Percentiles rank a stretch among this genome's conserved stretches.
Conservation (phyloP, 1,140 invertebrate species). For the Aphis gossypii region DNA sequence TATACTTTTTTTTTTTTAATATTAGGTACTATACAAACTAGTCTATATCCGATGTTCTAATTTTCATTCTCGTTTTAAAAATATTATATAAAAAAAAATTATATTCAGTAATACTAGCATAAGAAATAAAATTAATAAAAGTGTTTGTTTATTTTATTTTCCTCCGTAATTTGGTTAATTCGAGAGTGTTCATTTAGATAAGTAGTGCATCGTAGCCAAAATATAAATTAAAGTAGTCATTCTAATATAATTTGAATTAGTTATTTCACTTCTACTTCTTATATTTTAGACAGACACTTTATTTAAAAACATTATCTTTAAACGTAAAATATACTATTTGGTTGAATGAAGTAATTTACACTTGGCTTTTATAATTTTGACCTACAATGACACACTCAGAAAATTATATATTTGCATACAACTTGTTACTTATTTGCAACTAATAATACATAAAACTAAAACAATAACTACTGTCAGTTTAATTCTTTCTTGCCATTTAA, state of each 20-base stretch:
- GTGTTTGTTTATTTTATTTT: not conserved
- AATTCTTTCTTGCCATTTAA: not conserved
- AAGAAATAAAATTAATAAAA: not conserved
- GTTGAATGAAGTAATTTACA: not conserved
- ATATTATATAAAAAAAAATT: not conserved
- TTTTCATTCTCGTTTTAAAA: not conserved
- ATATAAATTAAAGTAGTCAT: not conserved
- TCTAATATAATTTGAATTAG: slow-evolving; percentile 7
- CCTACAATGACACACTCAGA: not conserved
- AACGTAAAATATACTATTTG: not conserved
- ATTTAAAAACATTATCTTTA: not conserved
- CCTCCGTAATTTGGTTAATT: not conserved
- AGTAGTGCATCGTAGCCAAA: slow-evolving; percentile 10
- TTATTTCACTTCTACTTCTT: slow-evolving; percentile 5
- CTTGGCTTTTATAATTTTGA: not conserved
- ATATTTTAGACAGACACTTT: not conserved
- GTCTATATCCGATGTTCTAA: not conserved
- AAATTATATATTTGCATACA: not conserved
- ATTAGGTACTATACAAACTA: not conserved
- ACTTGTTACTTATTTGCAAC: not conserved
- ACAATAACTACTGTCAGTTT: not conserved
- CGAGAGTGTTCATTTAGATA: slow-evolving; percentile 12
- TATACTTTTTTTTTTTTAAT: not conserved
- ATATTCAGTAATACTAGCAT: not conserved
- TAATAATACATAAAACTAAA: not conserved